phyloP scores from a whole-genome alignment of 2,888 invertebrate species.

The Drosophila pseudotakahashii region DNA sequence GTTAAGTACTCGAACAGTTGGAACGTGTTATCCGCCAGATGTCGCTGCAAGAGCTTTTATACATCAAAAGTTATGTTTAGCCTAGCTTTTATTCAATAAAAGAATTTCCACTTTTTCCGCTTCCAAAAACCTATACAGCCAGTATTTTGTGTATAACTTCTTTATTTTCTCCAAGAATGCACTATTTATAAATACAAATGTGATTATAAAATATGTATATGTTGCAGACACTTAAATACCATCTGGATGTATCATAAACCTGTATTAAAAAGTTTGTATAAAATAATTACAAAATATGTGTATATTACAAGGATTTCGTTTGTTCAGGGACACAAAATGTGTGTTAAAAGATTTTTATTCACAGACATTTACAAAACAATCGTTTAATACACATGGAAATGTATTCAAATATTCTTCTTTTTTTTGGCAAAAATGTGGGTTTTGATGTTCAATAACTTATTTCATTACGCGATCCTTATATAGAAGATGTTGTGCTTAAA shows the following conservation, averaged over 20 bases:
- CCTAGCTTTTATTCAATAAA: no score
- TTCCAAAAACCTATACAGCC: neutral
- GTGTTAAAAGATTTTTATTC: constrained; percentile 24
- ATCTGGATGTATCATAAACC: constrained; percentile 32
- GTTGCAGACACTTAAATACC: constrained; percentile 37
- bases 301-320: constrained; percentile 14
- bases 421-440: constrained; percentile 30
- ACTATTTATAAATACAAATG: constrained; percentile 35
- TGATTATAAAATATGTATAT: constrained; percentile 41
- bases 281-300: constrained; percentile 20
- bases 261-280: constrained; percentile 35
- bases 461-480: constrained; percentile 30
- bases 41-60: constrained; percentile 23
- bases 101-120: no score
- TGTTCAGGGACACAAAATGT: neutral
- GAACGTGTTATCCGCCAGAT: neutral
- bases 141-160: constrained; percentile 10
- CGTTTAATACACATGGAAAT: constrained; percentile 25
- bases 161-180: constrained; percentile 43
- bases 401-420: constrained; percentile 26
- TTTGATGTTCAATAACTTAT: constrained; percentile 22
- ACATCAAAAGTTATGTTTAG: neutral
- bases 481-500: constrained; percentile 30
- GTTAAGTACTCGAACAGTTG: neutral
- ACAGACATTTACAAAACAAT: constrained; percentile 28